Conservation (phyloP, 2,113 vertebrate species). For the Amphiprion percula region DNA sequence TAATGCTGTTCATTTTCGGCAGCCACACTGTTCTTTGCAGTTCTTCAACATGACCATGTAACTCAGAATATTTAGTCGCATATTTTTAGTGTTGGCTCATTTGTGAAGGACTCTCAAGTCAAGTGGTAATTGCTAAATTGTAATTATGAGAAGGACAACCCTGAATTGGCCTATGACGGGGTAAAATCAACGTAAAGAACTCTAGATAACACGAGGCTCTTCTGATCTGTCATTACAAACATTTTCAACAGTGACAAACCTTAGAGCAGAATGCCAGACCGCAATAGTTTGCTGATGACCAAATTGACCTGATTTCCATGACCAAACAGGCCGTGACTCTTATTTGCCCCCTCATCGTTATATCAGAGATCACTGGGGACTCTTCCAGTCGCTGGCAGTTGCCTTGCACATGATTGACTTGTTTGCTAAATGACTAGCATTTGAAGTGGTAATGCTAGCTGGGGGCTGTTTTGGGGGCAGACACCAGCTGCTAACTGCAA, state of each 20-base stretch:
- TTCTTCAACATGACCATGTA: not conserved
- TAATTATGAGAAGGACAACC: slow-evolving; percentile 20
- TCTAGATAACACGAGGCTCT: slow-evolving; percentile 13
- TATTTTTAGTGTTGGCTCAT: not conserved
- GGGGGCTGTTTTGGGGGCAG: slow-evolving; percentile 70
- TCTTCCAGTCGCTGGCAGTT: slow-evolving; percentile 63
- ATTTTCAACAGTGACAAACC: slow-evolving; percentile 41
- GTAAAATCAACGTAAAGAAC: slow-evolving; percentile 24
- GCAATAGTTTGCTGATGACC: slow-evolving; percentile 73
- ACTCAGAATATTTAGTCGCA: slow-evolving; percentile 13
- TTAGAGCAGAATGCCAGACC: slow-evolving; percentile 50
- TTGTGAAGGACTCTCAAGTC: not conserved
- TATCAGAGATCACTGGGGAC: slow-evolving; percentile 65
- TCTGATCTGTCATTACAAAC: slow-evolving; percentile 32
- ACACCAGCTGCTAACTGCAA: slow-evolving; percentile 80
- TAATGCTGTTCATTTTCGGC: not conserved
- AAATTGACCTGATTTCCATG: slow-evolving; percentile 74
- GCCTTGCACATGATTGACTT: slow-evolving; percentile 77
- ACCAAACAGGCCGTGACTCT: slow-evolving; percentile 46
- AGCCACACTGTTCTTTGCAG: slow-evolving; percentile 7
- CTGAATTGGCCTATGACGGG: not conserved
- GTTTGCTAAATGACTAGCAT: slow-evolving; percentile 77
- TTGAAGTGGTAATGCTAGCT: slow-evolving; percentile 72
- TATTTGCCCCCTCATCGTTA: slow-evolving; percentile 43
- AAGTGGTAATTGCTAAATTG: slow-evolving; percentile 4